Evolutionary conservation across 2,888 invertebrate genomes (phyloP).

Genomic region (Biston stratarius): DNA sequence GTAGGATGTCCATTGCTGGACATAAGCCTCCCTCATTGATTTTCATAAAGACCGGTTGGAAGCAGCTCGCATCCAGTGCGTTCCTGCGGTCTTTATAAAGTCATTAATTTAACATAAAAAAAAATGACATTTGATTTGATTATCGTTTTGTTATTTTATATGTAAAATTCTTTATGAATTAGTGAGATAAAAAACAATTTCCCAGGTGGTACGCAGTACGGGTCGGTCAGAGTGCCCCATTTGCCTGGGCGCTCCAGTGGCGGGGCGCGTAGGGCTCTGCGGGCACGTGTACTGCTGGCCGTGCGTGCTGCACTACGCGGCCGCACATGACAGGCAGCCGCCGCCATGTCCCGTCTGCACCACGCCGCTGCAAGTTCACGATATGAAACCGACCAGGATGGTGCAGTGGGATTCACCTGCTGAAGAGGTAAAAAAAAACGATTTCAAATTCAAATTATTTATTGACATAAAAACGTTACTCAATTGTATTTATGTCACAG

Average conservation of each 20-base stretch:
- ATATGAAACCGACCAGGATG: slow-evolving; percentile 90
- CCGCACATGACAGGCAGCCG: slow-evolving; percentile 93
- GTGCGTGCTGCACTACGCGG: slow-evolving; percentile 96
- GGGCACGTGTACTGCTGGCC: slow-evolving; percentile 99
- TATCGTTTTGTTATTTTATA: too few species aligned
- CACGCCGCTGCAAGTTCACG: slow-evolving; percentile 91
- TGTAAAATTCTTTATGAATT: too few species aligned
- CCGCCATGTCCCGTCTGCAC: slow-evolving; percentile 96
- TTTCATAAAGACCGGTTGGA: too few species aligned
- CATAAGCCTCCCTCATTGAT: too few species aligned
- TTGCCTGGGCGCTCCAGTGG: slow-evolving; percentile 94
- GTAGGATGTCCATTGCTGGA: too few species aligned
- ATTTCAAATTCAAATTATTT: too few species aligned
- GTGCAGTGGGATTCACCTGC: slow-evolving; percentile 73
- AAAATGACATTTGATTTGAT: too few species aligned
- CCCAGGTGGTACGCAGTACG: slow-evolving; percentile 73
- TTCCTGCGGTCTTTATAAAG: too few species aligned
- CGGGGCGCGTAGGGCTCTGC: slow-evolving; percentile 97
- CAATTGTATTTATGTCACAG: too few species aligned
- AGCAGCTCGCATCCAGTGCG: too few species aligned
- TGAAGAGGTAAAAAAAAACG: slow-evolving; percentile 64
- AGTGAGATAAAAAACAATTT: background rate
- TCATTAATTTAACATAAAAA: too few species aligned
- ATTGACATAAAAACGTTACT: too few species aligned
- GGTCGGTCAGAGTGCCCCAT: slow-evolving; percentile 92